Evolutionary conservation across 30 jellyfish, hydroid and myxozoan species (phyloP), one percentile per base, ranked within the genome.

Genomic region (Turritopsis dohrnii): DNA sequence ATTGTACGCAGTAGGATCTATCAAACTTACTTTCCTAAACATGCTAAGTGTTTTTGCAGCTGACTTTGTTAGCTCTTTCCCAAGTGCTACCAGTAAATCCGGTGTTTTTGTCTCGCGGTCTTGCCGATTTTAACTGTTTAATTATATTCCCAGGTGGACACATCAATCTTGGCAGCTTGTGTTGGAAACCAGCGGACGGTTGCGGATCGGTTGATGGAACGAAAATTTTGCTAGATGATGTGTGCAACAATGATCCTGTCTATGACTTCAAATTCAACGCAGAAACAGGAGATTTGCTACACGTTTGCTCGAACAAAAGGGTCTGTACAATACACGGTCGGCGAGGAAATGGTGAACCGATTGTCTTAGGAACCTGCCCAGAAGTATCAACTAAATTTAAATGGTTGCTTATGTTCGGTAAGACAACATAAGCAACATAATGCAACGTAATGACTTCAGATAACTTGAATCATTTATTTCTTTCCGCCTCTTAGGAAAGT

Each of bases 351-450:
- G 60, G 60, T 3, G 9, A 41, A 41, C 27, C 29, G 30, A 21
- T 69, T 69, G 77, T 69, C 17, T n/a, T 23, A n/a, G 28, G 31
- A 69, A n/a, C 77, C 17, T 69, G 77, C 19, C 77, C 77, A 69
- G 77, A 23, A 7, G 28, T 7, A 8, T 69, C 77, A 69, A 23
- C 28, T 69, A 16, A 8, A 7, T 7, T 7, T n/a, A 69, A 69
- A 69, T 69, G 77, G 77, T 69, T 69, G 77, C 77, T n/a, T 7
- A 7, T n/a, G 19, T 23, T n/a, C 19, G 77, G 77, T 69, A 27
- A 69, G 77, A 7, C 77, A 1, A 69, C 5, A 13, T 41, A 41
- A 41, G 13, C 9, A 41, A 41, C 13, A 5, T 3, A 41, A 41
- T 41, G 60, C 13, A n/a, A 3, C 13, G 5, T 41, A 41, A 41